A percentile compares a stretch with the other conserved stretches of the same genome.
These are phyloP conservation scores for Scaptomyza pallida DNA, from an alignment of 1,140 invertebrate genomes.

Conservation along the genomic window DNA sequence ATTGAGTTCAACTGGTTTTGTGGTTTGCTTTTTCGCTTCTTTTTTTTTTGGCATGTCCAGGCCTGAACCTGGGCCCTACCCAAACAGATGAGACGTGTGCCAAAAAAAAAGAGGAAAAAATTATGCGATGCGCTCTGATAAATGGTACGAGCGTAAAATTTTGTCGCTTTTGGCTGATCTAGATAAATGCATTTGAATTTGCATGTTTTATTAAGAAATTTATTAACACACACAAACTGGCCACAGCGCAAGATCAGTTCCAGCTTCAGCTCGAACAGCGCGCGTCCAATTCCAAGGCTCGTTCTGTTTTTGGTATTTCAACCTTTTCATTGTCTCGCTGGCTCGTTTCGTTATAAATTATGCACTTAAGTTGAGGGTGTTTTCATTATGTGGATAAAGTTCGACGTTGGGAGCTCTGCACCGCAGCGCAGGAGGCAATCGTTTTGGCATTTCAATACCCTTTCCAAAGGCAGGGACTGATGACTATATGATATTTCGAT, in stretches of 20 bases:
- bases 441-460: slow-evolving; percentile 41
- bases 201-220: slow-evolving; percentile 82
- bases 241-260: slow-evolving; percentile 21
- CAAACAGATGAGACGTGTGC: slow-evolving; percentile 61
- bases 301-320: slow-evolving; percentile 51
- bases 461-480: background rate
- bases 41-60: slow-evolving; percentile 36
- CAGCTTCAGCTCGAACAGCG: slow-evolving; percentile 1
- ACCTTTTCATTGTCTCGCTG: slow-evolving; percentile 60
- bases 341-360: slow-evolving; percentile 78
- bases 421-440: slow-evolving; percentile 12
- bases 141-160: slow-evolving; percentile 78
- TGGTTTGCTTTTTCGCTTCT: slow-evolving; percentile 18
- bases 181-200: slow-evolving; percentile 83
- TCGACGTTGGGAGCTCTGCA: slow-evolving; percentile 42
- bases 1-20: slow-evolving; percentile 78
- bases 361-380: slow-evolving; percentile 82
- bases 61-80: slow-evolving; percentile 46
- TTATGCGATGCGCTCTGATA: slow-evolving; percentile 64
- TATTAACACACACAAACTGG: slow-evolving; percentile 59
- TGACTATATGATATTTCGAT: too few species aligned
- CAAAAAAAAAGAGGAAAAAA: slow-evolving; percentile 64
- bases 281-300: slow-evolving; percentile 30
- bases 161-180: slow-evolving; percentile 81
- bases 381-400: slow-evolving; percentile 79